Base-by-base conservation (phyloP, 2,113 vertebrate genomes). In the Rutilus rutilus region DNA sequence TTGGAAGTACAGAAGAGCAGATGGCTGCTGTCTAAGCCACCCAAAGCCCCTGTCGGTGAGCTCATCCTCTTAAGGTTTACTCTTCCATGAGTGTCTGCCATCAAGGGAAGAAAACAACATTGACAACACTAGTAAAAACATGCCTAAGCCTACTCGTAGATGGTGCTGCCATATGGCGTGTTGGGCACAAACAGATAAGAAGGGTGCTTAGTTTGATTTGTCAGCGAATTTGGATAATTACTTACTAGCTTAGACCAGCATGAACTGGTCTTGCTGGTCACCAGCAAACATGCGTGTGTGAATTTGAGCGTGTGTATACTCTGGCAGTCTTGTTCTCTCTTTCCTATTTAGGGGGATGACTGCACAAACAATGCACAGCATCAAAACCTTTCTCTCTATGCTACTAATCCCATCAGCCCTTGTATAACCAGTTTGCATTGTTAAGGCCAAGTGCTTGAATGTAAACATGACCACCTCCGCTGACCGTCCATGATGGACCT, bases 21-120 rank as follows among this genome's bases (percentile, higher is more conserved):
- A 89, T 93, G 93, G 92, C 89, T 87, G 84, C 50, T 76, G 90
- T 91, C 87, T 95, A 93, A 94, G 91, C 89, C 85, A 90, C 88
- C 78, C 83, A 87, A 93, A 91, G 86, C 25, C 85, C 88, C 76
- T 83, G 52, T 50, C 87, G 83, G 78, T 93, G 91, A 93, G 92
- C 91, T 94, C 91, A 92, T 91, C 88, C 89, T 89, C 73, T 84
- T 8, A 76, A 6, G 89, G 90, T 89, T 94, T 90, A 92, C 65
- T 5, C 89, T 87, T 89, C 86, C 9, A 87, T 84, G 9, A 82
- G 87, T 71, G 83, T 90, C 90, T 89, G 88, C 86, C 92, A 89
- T 81, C 75, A 25, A 84, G 85, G 88, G 21, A 17, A 73, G 77
- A 73, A 45, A 84, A 57, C 30, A 69, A 67, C 19, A 59, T 39